Evolutionary conservation across 2,113 vertebrate species (phyloP).

Genomic region (Papio anubis): DNA sequence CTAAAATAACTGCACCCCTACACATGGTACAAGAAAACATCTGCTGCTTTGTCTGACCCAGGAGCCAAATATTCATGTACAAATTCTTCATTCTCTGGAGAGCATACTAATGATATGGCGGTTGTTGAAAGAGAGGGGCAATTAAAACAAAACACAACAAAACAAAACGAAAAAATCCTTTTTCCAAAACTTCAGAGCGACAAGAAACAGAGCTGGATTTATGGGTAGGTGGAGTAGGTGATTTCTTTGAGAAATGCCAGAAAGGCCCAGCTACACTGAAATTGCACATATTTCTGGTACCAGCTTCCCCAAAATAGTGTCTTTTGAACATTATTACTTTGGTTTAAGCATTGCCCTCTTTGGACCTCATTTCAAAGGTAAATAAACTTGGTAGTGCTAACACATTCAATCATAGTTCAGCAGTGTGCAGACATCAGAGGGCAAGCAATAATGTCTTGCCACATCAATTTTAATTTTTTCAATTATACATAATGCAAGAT

Average conservation of each 20-base stretch:
- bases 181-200: background rate
- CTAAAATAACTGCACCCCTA: background rate
- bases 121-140: background rate
- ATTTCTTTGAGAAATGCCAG: background rate
- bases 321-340: background rate
- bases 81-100: background rate
- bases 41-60: background rate
- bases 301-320: background rate
- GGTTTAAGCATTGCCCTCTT: background rate
- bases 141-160: background rate
- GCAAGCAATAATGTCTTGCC: background rate
- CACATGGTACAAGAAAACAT: background rate
- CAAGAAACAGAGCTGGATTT: background rate
- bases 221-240: background rate
- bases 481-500: background rate
- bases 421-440: background rate
- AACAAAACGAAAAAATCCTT: background rate
- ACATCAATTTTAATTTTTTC: background rate
- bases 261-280: background rate
- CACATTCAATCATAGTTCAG: background rate
- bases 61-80: background rate
- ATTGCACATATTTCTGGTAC: background rate
- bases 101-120: background rate
- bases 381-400: background rate
- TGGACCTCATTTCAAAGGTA: background rate